These are phyloP conservation scores for Smutsia gigantea DNA, from an alignment of 2,797 vertebrate genomes.

Conservation along the genomic window DNA sequence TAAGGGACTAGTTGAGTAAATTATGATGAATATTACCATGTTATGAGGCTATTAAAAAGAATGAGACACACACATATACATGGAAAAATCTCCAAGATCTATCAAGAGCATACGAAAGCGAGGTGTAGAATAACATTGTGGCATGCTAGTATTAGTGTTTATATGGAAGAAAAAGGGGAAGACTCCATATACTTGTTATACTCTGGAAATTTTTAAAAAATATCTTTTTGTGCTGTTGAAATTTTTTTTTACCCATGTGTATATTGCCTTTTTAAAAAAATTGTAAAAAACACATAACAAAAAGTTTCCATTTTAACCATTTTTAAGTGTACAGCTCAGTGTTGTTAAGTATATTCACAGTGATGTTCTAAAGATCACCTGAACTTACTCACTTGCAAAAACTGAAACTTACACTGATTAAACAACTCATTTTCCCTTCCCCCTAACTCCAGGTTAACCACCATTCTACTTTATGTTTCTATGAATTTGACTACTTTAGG, in stretches of 20 bases:
- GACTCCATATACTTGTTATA: neutral
- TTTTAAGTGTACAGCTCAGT: no score
- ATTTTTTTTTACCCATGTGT: neutral
- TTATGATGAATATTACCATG: neutral
- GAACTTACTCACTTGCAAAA: no score
- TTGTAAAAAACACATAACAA: neutral
- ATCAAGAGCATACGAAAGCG: neutral
- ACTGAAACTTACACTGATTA: no score
- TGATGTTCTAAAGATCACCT: no score
- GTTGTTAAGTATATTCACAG: no score
- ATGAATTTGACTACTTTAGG: no score
- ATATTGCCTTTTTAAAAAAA: neutral
- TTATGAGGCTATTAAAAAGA: neutral
- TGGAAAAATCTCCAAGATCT: neutral
- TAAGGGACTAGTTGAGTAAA: neutral
- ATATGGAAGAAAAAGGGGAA: neutral
- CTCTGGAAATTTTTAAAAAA: neutral
- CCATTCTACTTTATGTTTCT: no score
- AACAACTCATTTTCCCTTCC: no score
- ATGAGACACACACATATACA: neutral
- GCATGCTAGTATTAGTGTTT: conserved; percentile 3
- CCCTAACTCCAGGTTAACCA: no score
- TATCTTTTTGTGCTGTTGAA: neutral
- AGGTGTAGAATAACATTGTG: neutral
- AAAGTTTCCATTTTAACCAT: no score